Evolutionary conservation across 1,140 invertebrate species (phyloP), one percentile per base, ranked within the genome.

Genomic region (Drosophila biarmipes): DNA sequence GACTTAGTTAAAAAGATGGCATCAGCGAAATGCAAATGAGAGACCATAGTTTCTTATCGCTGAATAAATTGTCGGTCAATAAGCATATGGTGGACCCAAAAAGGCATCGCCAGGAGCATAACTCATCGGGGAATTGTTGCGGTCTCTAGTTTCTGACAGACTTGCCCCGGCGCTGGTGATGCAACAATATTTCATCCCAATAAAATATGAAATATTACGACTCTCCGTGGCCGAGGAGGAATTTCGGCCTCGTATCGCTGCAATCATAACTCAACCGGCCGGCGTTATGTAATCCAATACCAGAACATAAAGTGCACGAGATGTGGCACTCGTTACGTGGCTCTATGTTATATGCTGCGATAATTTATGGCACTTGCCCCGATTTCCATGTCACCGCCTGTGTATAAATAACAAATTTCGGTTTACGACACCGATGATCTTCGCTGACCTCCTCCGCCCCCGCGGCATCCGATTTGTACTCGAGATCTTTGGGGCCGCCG

Each of bases 241-340:
- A 69, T 69, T 56, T 69, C 17, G 64, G 67, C 34, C 63, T 48
- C 40, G 69, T 87, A 87, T 87, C 82, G 74, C 59, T 58, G 43
- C 40, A 74, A 69, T 51, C 81, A 78, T 86, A 86, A 86, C 45
- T 86, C 78, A 86, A 87, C 58, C 57, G 45, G 76, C 29, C 42
- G 58, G 34, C 59, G 57, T 66, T 86, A 46, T 78, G 82, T 87
- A 82, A 86, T 89, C 61, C 57, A 75, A 82, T 57, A 77, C 82
- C 43, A 87, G 64, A 87, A 78, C 82, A 86, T 86, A 87, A 87
- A 86, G 64, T 87, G 78, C 82, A 67, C 57, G 49, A 86, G 59
- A 78, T 87, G 80, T 64, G 64, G 52, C 45, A 75, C 58, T 69
- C 78, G 73, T 57, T 64, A 38, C 61, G 66, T 49, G 54, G 72